Conservation (phyloP, 2,888 invertebrate genomes). For the Malthinus seriepunctatus region DNA sequence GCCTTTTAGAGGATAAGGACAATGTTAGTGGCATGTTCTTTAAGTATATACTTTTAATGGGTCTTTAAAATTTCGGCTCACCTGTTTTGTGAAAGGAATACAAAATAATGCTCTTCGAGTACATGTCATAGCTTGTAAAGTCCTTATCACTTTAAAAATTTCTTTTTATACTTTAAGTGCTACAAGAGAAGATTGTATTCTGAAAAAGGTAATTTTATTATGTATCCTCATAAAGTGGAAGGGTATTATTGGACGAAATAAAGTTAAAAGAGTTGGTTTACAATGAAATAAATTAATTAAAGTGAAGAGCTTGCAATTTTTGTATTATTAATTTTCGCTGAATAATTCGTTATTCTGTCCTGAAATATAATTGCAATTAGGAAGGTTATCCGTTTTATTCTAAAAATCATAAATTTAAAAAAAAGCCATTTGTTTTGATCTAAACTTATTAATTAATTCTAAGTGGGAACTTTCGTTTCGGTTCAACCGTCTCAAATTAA, state of each 20-base stretch:
- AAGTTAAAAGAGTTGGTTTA: neutral
- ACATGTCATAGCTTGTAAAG: slow-evolving; percentile 14
- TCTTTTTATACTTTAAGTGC: slow-evolving; percentile 2
- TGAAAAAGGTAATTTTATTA: slow-evolving; percentile 2
- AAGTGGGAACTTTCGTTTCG: slow-evolving; percentile 25
- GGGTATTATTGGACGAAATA: neutral
- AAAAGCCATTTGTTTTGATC: slow-evolving; percentile 32
- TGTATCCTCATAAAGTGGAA: neutral
- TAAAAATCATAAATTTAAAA: slow-evolving; percentile 31
- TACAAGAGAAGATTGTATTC: neutral
- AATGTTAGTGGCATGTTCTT: slow-evolving; percentile 38
- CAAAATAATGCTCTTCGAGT: slow-evolving; percentile 12
- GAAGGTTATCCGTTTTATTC: slow-evolving; percentile 14
- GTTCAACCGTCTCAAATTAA: slow-evolving; percentile 15
- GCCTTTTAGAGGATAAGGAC: slow-evolving; percentile 38
- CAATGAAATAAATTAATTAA: neutral
- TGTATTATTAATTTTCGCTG: neutral
- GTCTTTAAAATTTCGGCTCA: slow-evolving; percentile 17
- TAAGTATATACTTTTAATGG: slow-evolving; percentile 32
- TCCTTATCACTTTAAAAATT: slow-evolving; percentile 1
- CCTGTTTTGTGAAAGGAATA: slow-evolving; percentile 11
- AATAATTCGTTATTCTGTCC: neutral
- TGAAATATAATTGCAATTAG: slow-evolving; percentile 24
- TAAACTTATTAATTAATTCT: slow-evolving; percentile 31
- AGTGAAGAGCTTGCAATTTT: neutral